These are phyloP conservation scores for Urosaurus nigricauda DNA, from an alignment of 2,797 vertebrate species.

Conservation along the genomic window DNA sequence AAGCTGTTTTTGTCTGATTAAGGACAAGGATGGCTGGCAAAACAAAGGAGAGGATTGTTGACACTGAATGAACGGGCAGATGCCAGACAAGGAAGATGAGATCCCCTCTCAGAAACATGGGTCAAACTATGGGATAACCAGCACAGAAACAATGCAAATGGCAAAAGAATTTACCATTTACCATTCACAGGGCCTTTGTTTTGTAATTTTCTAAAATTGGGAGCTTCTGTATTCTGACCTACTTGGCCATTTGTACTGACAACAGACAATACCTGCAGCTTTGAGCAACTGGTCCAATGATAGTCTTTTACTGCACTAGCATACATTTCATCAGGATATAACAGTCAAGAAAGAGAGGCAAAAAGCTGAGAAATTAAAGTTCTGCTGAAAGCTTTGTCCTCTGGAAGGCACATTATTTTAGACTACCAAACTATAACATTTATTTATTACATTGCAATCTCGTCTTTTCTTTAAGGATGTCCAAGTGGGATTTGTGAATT, in stretches of 20 bases:
- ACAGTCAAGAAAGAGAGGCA: background rate
- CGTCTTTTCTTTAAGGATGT: background rate
- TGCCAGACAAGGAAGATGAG: background rate
- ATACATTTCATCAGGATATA: background rate
- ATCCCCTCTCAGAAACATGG: constrained; percentile 43
- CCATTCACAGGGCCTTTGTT: background rate
- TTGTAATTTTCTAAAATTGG: background rate
- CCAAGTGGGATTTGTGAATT: background rate
- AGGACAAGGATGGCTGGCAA: constrained; percentile 52
- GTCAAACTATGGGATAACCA: constrained; percentile 2
- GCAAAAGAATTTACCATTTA: background rate
- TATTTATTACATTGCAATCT: background rate
- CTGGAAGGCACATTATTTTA: background rate
- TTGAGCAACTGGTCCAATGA: constrained; percentile 1
- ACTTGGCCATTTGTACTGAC: background rate
- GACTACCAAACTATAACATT: background rate
- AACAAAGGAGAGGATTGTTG: constrained; percentile 52
- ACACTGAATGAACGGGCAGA: constrained; percentile 45
- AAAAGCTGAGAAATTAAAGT: constrained; percentile 12
- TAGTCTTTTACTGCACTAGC: background rate
- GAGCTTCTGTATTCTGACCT: constrained; percentile 25
- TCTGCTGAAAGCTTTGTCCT: background rate
- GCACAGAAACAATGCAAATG: background rate
- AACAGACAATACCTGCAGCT: constrained; percentile 24
- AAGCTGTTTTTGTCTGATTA: constrained; percentile 44